These are phyloP conservation scores for Rhynchopsitta pachyrhyncha DNA, from an alignment of 2,113 vertebrate genomes.

Conservation along the genomic window DNA sequence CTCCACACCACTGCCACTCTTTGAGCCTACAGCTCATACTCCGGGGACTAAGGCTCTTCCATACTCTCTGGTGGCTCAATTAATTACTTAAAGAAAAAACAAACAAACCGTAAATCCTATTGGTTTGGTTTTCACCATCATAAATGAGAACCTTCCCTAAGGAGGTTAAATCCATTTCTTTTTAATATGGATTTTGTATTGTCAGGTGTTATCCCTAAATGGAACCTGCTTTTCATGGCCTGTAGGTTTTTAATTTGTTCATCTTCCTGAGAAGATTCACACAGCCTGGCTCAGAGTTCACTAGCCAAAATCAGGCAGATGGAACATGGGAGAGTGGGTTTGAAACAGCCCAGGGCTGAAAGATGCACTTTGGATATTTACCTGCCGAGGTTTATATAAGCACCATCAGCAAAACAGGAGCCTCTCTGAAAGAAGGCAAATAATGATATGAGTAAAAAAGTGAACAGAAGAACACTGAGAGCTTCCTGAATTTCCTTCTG, in stretches of 20 bases:
- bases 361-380: background rate
- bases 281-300: background rate
- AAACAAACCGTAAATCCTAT: background rate
- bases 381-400: conserved; percentile 1
- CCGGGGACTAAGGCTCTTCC: background rate
- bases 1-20: background rate
- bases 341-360: background rate
- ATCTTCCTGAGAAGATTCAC: background rate
- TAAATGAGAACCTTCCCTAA: background rate
- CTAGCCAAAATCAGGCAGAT: background rate
- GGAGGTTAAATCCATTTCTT: background rate
- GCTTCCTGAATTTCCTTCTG: background rate
- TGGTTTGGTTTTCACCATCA: background rate
- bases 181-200: background rate
- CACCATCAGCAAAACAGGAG: background rate
- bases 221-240: background rate
- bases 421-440: background rate
- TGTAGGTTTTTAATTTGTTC: background rate
- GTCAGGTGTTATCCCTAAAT: background rate
- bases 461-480: background rate
- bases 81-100: background rate
- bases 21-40: background rate
- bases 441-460: background rate
- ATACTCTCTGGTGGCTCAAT: background rate
- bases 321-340: background rate